Evolutionary conservation across 2,113 vertebrate species (phyloP).

Genomic region (Triplophysa siluroides): DNA sequence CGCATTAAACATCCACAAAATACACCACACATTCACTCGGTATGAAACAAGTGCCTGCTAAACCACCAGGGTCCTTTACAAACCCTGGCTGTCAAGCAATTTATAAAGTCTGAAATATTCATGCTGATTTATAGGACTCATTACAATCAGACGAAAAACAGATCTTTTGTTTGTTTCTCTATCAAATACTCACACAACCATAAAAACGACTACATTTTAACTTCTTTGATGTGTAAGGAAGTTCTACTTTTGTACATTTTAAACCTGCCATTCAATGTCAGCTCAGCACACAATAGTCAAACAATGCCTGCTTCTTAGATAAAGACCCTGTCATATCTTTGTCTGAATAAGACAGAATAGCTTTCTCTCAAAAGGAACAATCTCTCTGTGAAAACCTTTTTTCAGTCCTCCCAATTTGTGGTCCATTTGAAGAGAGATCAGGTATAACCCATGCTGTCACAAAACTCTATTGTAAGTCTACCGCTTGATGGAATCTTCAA

Average conservation of each 20-base stretch:
- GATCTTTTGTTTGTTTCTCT: conserved; percentile 24
- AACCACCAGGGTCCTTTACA: conserved; percentile 17
- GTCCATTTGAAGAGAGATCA: conserved; percentile 17
- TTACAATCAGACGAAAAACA: neutral
- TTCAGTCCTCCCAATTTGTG: conserved; percentile 12
- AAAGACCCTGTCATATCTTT: conserved; percentile 37
- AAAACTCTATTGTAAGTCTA: conserved; percentile 11
- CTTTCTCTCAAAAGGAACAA: conserved; percentile 15
- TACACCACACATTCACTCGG: neutral
- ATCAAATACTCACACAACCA: neutral
- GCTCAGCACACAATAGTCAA: conserved; percentile 41
- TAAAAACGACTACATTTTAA: conserved; percentile 17
- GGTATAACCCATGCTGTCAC: conserved; percentile 24
- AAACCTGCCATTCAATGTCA: conserved; percentile 40
- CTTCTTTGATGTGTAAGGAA: conserved; percentile 16
- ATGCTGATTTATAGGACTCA: conserved; percentile 5
- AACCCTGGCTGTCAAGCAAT: conserved; percentile 18
- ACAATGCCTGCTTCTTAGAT: conserved; percentile 38
- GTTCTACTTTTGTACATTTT: conserved; percentile 39
- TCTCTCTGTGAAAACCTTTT: conserved; percentile 11
- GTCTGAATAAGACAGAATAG: conserved; percentile 27
- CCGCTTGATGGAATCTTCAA: neutral
- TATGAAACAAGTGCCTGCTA: neutral
- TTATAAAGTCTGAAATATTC: conserved; percentile 11
- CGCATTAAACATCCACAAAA: neutral